Evolutionary conservation across 2,797 vertebrate genomes (phyloP), one percentile per base, ranked within the genome.

Genomic region (Champsocephalus esox): DNA sequence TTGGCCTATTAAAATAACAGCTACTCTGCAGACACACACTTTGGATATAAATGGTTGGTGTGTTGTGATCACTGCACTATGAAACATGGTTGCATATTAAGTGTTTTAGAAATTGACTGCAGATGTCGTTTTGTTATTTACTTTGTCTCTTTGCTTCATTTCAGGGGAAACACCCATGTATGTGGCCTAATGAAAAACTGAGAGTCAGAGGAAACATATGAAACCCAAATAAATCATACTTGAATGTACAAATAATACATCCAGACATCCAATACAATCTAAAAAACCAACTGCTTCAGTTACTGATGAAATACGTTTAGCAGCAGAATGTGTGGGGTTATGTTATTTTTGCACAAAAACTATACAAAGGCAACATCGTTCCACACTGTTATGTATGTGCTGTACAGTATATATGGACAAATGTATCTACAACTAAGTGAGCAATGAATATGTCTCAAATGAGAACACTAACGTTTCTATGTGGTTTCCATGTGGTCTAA

Each of bases 191-290:
- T 72, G 17, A 87, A 85, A 77, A 77, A 73, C 67, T 65, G 63
- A 80, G 61, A 83, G 73, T 63, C 60, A 38, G 70, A 80, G 66
- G 71, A 85, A 77, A 81, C 83, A 83, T 58, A 73, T 70, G 81
- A 89, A 87, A 87, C 85, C 69, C 56, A 2, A 17, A 75, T 66
- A 83, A 76, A 49, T 86, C 82, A 79, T 81, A 85, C 82, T 54
- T 86, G 62, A 70, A 0, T 73, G 5, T 63, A 51, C 54, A 77
- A 43, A 64, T 80, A 46, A 71, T 79, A 63, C 76, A 83, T 75
- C 28, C 28, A 28, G 28, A 28, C 4, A 28, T 28, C 28, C 28
- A 28, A 28, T 5, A 28, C 59, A 73, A 66, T 80, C 52, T 73
- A 81, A 59, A 60, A 67, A 80, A 60, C 68, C 60, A 84, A 32